A percentile compares a stretch with the other conserved stretches of the same genome.
phyloP scores from a whole-genome alignment of 2,888 invertebrate genomes.

The Drosophila neoperkinsi region DNA sequence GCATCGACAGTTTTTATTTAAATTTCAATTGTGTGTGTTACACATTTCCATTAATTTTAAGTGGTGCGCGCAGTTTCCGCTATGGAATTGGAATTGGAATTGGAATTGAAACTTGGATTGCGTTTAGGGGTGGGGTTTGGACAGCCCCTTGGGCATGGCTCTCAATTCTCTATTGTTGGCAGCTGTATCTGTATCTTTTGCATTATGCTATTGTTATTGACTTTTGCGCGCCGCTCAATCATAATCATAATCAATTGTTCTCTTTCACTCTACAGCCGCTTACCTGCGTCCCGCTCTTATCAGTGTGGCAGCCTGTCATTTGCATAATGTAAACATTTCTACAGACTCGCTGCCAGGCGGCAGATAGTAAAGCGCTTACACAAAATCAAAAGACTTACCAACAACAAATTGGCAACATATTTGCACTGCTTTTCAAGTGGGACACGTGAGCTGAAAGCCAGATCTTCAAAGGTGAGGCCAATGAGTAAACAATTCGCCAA shows the following conservation, averaged over 20 bases:
- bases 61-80: slow-evolving; percentile 58
- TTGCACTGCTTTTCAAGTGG: slow-evolving; percentile 66
- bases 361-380: slow-evolving; percentile 52
- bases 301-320: slow-evolving; percentile 54
- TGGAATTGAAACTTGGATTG: slow-evolving; percentile 29
- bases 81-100: slow-evolving; percentile 50
- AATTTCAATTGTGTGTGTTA: slow-evolving; percentile 66
- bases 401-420: slow-evolving; percentile 75
- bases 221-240: slow-evolving; percentile 76
- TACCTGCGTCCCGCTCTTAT: slow-evolving; percentile 67
- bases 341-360: slow-evolving; percentile 1
- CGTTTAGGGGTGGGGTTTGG: slow-evolving; percentile 10
- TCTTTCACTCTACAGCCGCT: slow-evolving; percentile 16
- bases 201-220: slow-evolving; percentile 77
- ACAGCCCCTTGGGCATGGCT: slow-evolving; percentile 33
- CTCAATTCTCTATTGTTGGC: slow-evolving; percentile 43
- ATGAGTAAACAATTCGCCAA: slow-evolving; percentile 61
- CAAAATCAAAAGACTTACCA: slow-evolving; percentile 69
- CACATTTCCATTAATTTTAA: slow-evolving; percentile 81
- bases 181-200: slow-evolving; percentile 47
- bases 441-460: slow-evolving; percentile 73
- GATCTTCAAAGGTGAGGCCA: slow-evolving; percentile 80
- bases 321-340: slow-evolving; percentile 57
- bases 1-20: slow-evolving; percentile 67
- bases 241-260: slow-evolving; percentile 79